phyloP scores from a whole-genome alignment of 2,113 vertebrate genomes.

The Albula glossodonta region DNA sequence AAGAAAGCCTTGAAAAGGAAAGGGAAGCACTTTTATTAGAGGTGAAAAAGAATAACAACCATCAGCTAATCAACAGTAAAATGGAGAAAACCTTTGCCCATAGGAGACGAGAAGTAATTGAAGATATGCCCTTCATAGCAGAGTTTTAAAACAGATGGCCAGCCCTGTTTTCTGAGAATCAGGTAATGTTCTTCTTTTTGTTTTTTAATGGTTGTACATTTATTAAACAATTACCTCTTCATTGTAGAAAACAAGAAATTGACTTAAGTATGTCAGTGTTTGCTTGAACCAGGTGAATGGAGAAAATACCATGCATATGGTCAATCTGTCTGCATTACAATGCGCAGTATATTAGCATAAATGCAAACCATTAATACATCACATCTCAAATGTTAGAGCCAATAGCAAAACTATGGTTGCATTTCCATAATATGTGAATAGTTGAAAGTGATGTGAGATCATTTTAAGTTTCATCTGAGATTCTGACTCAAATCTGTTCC shows the following conservation, averaged over 20 bases:
- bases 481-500: not conserved
- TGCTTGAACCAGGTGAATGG: too few relatives aligned
- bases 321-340: too few relatives aligned
- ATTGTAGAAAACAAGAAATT: too few relatives aligned
- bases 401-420: too few relatives aligned
- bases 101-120: not conserved
- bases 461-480: too few relatives aligned
- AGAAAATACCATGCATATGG: too few relatives aligned
- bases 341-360: too few relatives aligned
- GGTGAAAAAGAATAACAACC: not conserved
- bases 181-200: conserved; percentile 65
- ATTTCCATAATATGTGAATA: too few relatives aligned
- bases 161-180: not conserved
- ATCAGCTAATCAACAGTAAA: not conserved
- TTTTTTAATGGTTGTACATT: conserved; percentile 80
- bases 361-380: too few relatives aligned
- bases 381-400: too few relatives aligned
- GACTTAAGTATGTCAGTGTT: too few relatives aligned
- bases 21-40: not conserved
- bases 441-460: too few relatives aligned
- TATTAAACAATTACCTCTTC: conserved; percentile 30
- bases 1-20: not conserved
- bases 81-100: conserved; percentile 4
- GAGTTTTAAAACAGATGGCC: conserved; percentile 5
- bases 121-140: not conserved